Conservation (phyloP, 2,797 vertebrate genomes). For the Sorex maritimensis region DNA sequence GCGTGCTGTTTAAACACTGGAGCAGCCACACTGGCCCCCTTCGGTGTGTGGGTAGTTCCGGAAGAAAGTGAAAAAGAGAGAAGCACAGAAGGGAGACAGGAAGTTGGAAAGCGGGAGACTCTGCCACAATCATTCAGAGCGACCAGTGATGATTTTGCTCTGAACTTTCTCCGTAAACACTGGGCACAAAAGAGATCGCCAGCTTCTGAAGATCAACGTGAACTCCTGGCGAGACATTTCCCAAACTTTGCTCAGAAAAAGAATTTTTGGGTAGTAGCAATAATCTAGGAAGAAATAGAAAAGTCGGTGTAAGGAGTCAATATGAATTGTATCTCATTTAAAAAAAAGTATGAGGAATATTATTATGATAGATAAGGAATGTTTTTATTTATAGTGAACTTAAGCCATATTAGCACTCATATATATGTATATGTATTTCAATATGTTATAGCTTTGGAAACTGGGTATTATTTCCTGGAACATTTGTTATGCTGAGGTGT, state of each 20-base stretch:
- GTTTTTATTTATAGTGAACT: background rate
- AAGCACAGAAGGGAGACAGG: constrained; percentile 66
- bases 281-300: background rate
- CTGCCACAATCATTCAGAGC: too few relatives aligned
- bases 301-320: background rate
- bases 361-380: too few relatives aligned
- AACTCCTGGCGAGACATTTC: background rate
- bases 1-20: constrained; percentile 98
- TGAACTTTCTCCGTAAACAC: constrained; percentile 36
- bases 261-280: background rate
- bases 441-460: constrained; percentile 23
- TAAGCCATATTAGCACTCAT: background rate
- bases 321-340: too few relatives aligned
- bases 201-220: constrained; percentile 41
- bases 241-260: constrained; percentile 28
- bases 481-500: constrained; percentile 5
- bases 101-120: background rate
- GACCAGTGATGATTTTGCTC: constrained; percentile 31
- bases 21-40: constrained; percentile 93
- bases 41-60: constrained; percentile 92
- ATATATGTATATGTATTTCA: background rate
- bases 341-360: too few relatives aligned
- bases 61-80: constrained; percentile 89
- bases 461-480: background rate
- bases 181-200: background rate